Evolutionary conservation across 2,888 invertebrate genomes (phyloP), one percentile per base, ranked within the genome.

Genomic region (Meteorus colon): DNA sequence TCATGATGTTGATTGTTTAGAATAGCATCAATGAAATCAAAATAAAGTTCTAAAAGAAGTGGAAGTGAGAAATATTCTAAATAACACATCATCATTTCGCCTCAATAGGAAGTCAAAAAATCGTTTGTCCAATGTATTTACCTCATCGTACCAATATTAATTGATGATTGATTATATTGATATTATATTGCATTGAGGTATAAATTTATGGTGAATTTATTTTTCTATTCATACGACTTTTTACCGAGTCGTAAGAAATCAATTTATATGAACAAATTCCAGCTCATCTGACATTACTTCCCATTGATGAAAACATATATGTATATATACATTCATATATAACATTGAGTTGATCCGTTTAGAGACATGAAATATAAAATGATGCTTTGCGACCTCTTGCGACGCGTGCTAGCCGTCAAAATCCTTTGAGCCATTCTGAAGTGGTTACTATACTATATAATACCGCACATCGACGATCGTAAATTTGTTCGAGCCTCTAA

Each of bases 401-500:
- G 79, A 80, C 79, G 78, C 81, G 81, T 76, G 78, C 74, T 77
- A 68, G 69, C 76, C 77, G 77, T 81, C 78, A 81, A 80, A 80
- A 55, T 80, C 59, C 75, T 78, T 81, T 78, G 73, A 45, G 51
- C 34, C 24, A 59, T 66, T 51, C 31, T 69, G 63, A 41, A 71
- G 71, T 76, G 71, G 75, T 70, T 60, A 48, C 48, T 41, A 27
- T 69, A 80, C 79, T 75, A 55, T 55, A 55, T 55, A 55, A 48
- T 77, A 74, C 72, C 73, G 76, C 71, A 76, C 74, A 78, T 75
- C 81, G 76, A 79, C 70, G 81, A 74, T 79, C 80, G 79, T 85
- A 87, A 88, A 87, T 88, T 89, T 86, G 87, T 88, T 85, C 84
- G 82, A 85, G 86, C 84, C 86, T 87, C 86, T 86, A 88, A 88